phyloP scores from a whole-genome alignment of 2,113 vertebrate genomes.

The Drymodes brunneopygia region DNA sequence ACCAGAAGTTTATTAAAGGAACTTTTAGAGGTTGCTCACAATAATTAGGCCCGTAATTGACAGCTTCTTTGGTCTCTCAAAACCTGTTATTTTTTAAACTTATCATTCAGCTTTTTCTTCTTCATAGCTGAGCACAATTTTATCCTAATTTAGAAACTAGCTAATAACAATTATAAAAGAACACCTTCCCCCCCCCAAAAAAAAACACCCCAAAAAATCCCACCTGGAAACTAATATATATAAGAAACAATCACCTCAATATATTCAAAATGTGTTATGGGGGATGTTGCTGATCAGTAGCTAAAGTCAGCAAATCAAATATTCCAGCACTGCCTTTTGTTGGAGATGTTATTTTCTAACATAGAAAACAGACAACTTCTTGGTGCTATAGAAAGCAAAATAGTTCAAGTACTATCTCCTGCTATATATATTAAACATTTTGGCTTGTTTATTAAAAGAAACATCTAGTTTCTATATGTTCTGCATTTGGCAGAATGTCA shows the following conservation, averaged over 20 bases:
- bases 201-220: neutral
- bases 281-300: neutral
- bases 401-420: neutral
- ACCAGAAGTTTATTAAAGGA: neutral
- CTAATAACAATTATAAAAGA: neutral
- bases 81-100: neutral
- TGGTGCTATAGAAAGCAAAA: neutral
- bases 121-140: neutral
- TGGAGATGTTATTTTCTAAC: neutral
- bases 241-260: neutral
- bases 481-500: neutral
- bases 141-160: neutral
- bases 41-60: neutral
- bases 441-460: neutral
- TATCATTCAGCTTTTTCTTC: neutral
- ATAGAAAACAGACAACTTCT: neutral
- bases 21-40: neutral
- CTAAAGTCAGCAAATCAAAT: neutral
- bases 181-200: accelerated
- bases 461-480: neutral
- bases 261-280: neutral
- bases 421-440: neutral
- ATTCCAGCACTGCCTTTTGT: neutral
- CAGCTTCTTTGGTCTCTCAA: neutral
- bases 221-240: neutral